Percentiles rank a stretch among this genome's conserved stretches.
These are phyloP conservation scores for Brachyhypopomus occidentalis DNA, from an alignment of 2,113 vertebrate species.

Conservation along the genomic window DNA sequence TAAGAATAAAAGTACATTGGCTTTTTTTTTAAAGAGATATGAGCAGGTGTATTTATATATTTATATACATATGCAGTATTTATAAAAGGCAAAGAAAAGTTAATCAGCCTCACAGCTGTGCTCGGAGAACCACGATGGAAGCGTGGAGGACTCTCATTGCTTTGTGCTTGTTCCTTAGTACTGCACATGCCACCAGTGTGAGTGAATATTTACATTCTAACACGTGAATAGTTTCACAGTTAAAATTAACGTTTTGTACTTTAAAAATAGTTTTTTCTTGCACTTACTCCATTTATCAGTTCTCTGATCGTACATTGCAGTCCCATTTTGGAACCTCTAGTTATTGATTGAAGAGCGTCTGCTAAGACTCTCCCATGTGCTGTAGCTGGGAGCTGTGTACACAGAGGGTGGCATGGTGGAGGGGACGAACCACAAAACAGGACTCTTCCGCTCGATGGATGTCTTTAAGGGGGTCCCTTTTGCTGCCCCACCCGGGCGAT, in stretches of 20 bases:
- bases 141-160: slow-evolving; percentile 67
- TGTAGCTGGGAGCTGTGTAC: slow-evolving; percentile 83
- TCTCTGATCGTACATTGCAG: background rate
- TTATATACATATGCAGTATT: slow-evolving; percentile 11
- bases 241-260: background rate
- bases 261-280: too few relatives aligned
- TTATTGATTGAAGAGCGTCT: background rate
- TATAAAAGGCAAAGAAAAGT: slow-evolving; percentile 52
- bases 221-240: background rate
- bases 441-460: slow-evolving; percentile 76
- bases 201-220: slow-evolving; percentile 45
- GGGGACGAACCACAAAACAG: slow-evolving; percentile 76
- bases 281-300: too few relatives aligned
- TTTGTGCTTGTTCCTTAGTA: slow-evolving; percentile 67
- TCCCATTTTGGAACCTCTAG: background rate
- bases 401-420: slow-evolving; percentile 90
- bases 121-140: slow-evolving; percentile 66
- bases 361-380: background rate
- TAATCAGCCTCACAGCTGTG: background rate
- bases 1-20: slow-evolving; percentile 10
- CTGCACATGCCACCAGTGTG: slow-evolving; percentile 68
- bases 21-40: slow-evolving; percentile 19
- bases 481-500: slow-evolving; percentile 76
- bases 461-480: slow-evolving; percentile 92
- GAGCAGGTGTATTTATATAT: slow-evolving; percentile 28